These are phyloP conservation scores for Spisula solida DNA, from an alignment of 2,888 invertebrate genomes.

Conservation along the genomic window DNA sequence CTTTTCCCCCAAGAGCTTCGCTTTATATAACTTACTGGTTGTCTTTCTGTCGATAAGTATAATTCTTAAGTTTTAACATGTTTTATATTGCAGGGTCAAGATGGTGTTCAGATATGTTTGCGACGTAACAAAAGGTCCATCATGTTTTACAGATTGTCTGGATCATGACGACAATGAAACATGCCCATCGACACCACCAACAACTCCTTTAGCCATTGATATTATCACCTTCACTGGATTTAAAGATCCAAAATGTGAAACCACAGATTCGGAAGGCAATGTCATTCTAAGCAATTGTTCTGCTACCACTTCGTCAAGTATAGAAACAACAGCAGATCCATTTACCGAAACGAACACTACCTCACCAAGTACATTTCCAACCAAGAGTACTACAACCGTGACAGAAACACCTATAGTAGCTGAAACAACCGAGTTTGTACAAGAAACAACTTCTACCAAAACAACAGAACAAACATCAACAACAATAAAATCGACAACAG, in stretches of 20 bases:
- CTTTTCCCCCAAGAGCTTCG: too few relatives aligned
- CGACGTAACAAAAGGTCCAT: constrained; percentile 24
- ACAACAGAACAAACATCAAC: too few relatives aligned
- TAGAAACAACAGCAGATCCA: neutral
- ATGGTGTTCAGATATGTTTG: constrained; percentile 62
- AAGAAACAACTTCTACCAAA: constrained; percentile 17
- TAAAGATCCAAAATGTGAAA: constrained; percentile 26
- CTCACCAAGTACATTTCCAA: neutral
- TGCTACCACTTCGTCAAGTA: neutral
- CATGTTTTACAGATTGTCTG: constrained; percentile 61
- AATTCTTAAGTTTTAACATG: too few relatives aligned
- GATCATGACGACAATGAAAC: constrained; percentile 52
- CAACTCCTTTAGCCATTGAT: constrained; percentile 36
- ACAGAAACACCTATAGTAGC: neutral
- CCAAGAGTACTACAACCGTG: neutral
- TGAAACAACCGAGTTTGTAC: constrained; percentile 8
- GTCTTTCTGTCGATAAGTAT: too few relatives aligned
- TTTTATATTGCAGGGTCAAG: constrained; percentile 44
- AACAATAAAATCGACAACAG: neutral
- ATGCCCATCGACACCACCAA: constrained; percentile 46
- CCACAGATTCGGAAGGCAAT: constrained; percentile 28
- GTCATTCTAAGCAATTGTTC: constrained; percentile 9
- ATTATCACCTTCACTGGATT: constrained; percentile 48
- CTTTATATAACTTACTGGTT: too few relatives aligned
- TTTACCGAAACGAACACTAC: neutral